phyloP scores from a whole-genome alignment of 2,888 invertebrate genomes.

The Heliconius cydno region DNA sequence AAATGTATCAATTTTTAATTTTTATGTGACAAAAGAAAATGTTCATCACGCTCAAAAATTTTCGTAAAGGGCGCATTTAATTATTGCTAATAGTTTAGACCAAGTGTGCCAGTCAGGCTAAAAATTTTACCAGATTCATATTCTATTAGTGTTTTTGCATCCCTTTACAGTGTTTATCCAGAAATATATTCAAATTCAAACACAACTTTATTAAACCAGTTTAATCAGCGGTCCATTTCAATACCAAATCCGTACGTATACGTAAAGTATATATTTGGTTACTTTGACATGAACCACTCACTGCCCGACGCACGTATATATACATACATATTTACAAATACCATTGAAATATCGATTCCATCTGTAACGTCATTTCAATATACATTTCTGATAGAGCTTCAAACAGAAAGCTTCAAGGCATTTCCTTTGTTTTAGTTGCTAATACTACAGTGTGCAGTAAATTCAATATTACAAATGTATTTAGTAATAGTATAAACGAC shows the following conservation, averaged over 20 bases:
- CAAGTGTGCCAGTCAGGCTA: too few species aligned
- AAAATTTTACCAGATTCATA: too few species aligned
- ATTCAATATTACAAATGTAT: not conserved
- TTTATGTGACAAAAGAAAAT: too few species aligned
- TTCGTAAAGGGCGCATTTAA: too few species aligned
- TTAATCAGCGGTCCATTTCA: not conserved
- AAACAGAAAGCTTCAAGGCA: not conserved
- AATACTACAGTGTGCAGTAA: not conserved
- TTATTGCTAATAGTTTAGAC: too few species aligned
- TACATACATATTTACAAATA: not conserved
- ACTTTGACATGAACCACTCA: not conserved
- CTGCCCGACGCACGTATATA: not conserved
- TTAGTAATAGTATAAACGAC: not conserved
- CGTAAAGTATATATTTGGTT: not conserved
- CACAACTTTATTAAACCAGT: not conserved
- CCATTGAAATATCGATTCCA: not conserved
- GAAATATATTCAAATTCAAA: too few species aligned
- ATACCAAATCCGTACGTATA: not conserved
- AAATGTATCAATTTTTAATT: too few species aligned
- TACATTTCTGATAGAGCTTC: slow-evolving; percentile 4
- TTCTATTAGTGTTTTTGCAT: too few species aligned
- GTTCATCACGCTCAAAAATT: too few species aligned
- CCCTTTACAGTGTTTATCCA: too few species aligned
- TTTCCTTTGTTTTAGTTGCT: not conserved
- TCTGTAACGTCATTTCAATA: not conserved